Conservation (phyloP, 2,113 vertebrate species). For the Grantiella picta region DNA sequence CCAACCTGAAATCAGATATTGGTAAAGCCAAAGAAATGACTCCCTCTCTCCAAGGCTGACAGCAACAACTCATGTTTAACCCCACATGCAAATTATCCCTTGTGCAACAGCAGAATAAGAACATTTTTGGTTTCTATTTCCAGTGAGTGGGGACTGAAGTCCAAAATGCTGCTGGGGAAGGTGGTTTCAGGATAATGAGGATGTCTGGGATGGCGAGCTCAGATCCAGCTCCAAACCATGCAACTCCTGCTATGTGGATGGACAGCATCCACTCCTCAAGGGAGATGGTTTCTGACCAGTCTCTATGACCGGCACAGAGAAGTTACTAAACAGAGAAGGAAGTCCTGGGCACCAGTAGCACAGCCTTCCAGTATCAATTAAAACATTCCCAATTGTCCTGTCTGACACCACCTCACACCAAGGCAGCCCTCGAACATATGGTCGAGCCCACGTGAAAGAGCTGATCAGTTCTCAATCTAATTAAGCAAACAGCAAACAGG, state of each 20-base stretch:
- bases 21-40: not conserved
- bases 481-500: slow-evolving; percentile 9
- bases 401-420: not conserved
- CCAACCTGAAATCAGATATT: not conserved
- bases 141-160: rapidly evolving
- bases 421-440: not conserved
- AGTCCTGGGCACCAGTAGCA: not conserved
- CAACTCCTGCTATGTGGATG: no score
- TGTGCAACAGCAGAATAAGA: not conserved
- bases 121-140: not conserved
- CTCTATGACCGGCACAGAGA: rapidly evolving
- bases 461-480: not conserved
- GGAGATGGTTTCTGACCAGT: rapidly evolving
- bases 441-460: not conserved
- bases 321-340: not conserved
- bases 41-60: not conserved
- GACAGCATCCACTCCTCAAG: not conserved
- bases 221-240: not conserved
- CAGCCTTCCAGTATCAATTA: not conserved
- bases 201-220: not conserved
- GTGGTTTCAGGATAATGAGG: not conserved
- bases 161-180: not conserved
- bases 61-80: not conserved
- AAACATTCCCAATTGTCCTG: not conserved
- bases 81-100: not conserved